These are phyloP conservation scores for Synanthedon tipuliformis DNA, from an alignment of 2,888 invertebrate genomes.

Conservation along the genomic window DNA sequence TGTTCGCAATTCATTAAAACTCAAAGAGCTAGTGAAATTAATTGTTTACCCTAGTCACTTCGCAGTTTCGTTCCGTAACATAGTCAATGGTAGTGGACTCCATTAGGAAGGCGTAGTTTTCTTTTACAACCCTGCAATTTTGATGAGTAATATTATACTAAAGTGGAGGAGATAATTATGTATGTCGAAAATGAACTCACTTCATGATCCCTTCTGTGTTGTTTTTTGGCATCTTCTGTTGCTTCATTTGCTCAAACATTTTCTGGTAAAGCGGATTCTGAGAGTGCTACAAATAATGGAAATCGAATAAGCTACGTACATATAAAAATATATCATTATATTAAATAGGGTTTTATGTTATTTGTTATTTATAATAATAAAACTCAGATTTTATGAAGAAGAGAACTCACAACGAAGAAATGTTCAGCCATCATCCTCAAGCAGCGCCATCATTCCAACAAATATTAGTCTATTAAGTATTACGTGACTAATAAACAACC, in stretches of 20 bases:
- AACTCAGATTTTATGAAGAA: no score
- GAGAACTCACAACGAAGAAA: no score
- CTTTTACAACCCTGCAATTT: constrained; percentile 12
- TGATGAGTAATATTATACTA: neutral
- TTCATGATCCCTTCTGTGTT: constrained; percentile 75
- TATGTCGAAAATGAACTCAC: constrained; percentile 17
- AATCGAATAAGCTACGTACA: no score
- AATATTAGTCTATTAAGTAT: no score
- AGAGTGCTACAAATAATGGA: constrained; percentile 70
- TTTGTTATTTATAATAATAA: no score
- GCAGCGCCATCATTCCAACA: no score
- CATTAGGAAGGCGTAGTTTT: constrained; percentile 86
- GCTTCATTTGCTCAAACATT: constrained; percentile 83
- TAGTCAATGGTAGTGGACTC: constrained; percentile 93
- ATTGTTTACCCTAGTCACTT: constrained; percentile 70
- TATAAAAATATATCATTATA: no score
- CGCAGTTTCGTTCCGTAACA: constrained; percentile 79
- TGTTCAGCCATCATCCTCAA: no score
- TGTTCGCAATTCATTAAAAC: no score
- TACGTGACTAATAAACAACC: no score
- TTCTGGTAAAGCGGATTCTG: constrained; percentile 77
- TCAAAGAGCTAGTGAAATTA: neutral
- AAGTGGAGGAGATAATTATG: no score
- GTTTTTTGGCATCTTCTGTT: constrained; percentile 60
- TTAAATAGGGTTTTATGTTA: no score